These are phyloP conservation scores for Drosophila nr. medialis DNA, from an alignment of 2,888 invertebrate genomes.

Conservation along the genomic window DNA sequence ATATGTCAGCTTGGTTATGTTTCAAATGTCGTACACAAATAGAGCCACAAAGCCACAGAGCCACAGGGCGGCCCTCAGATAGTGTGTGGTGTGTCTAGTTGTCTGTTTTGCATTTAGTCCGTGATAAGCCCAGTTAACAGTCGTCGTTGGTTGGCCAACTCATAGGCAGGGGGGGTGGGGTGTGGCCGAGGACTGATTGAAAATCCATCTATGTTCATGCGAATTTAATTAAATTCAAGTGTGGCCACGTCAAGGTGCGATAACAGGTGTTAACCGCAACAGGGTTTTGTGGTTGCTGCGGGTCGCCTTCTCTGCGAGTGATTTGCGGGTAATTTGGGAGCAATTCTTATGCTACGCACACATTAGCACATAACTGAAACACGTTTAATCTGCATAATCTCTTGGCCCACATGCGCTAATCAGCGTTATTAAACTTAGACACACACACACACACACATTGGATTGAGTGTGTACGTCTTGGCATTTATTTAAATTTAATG, in stretches of 20 bases:
- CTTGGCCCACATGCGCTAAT: constrained; percentile 65
- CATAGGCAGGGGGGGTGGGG: not conserved
- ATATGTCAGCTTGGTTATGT: constrained; percentile 30
- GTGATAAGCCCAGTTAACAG: constrained; percentile 52
- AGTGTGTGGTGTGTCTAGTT: constrained; percentile 27
- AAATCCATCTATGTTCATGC: constrained; percentile 66
- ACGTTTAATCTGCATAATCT: constrained; percentile 60
- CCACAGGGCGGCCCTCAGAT: constrained; percentile 20
- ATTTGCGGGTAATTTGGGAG: constrained; percentile 71
- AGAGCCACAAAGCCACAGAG: constrained; percentile 2
- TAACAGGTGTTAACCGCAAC: constrained; percentile 10
- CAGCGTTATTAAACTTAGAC: constrained; percentile 52
- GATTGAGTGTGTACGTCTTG: constrained; percentile 19
- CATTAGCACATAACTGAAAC: constrained; percentile 10
- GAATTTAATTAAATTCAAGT: constrained; percentile 65
- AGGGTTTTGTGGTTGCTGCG: constrained; percentile 19
- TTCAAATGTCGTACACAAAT: constrained; percentile 19
- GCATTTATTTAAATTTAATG: constrained; percentile 52
- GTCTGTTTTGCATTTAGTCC: constrained; percentile 49
- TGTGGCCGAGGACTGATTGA: constrained; percentile 52
- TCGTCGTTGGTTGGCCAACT: not conserved
- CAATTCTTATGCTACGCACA: constrained; percentile 48
- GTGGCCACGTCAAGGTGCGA: constrained; percentile 31
- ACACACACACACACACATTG: constrained; percentile 13
- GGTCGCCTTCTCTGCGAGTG: constrained; percentile 17